A percentile compares a stretch with the other conserved stretches of the same genome.
Evolutionary conservation across 2,113 vertebrate species (phyloP).

Genomic region (Ranitomeya variabilis): DNA sequence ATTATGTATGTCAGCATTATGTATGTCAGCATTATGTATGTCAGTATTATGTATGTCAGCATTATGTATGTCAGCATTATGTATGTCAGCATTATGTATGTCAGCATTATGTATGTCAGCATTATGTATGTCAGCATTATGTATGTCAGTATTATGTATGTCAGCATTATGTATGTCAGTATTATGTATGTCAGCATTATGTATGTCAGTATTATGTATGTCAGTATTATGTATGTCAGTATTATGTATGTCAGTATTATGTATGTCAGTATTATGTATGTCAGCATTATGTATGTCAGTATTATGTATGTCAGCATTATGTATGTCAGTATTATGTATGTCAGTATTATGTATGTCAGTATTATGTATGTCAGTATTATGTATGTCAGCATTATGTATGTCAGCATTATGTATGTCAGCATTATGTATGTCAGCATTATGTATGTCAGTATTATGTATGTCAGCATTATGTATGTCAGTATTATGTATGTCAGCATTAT

Average conservation of each 20-base stretch:
- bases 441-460: not conserved
- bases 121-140: not conserved
- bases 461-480: not conserved
- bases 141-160: not conserved
- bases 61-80: no score
- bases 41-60: not conserved
- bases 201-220: not conserved
- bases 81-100: not conserved
- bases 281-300: not conserved
- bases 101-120: not conserved
- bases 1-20: not conserved
- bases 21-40: not conserved
- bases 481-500: not conserved
- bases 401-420: not conserved
- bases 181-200: not conserved
- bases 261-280: not conserved
- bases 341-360: not conserved
- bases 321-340: no score
- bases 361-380: not conserved
- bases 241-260: not conserved
- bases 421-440: not conserved
- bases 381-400: no score
- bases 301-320: not conserved
- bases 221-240: not conserved
- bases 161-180: not conserved